Conservation (phyloP, 2,888 invertebrate species). For the Eupeodes luniger region DNA sequence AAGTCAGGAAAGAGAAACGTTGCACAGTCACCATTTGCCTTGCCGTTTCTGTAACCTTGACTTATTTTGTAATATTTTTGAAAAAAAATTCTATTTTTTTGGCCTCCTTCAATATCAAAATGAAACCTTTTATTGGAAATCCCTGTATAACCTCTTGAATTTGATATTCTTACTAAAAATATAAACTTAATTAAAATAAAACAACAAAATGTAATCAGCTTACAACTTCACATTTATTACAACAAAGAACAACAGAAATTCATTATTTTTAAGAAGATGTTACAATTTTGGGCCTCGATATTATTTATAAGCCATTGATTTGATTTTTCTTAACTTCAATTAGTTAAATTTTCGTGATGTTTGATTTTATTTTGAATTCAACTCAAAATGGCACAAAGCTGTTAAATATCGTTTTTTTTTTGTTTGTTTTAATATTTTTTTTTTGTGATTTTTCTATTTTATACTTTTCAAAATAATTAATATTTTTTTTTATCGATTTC, state of each 20-base stretch:
- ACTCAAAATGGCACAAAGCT: slow-evolving; percentile 75
- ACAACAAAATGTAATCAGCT: slow-evolving; percentile 50
- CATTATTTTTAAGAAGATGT: slow-evolving; percentile 56
- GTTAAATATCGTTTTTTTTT: slow-evolving; percentile 52
- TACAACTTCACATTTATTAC: slow-evolving; percentile 75
- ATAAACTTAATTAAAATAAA: background rate
- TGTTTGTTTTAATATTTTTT: slow-evolving; percentile 25
- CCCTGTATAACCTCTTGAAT: too few species aligned
- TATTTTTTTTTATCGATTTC: background rate
- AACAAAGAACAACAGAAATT: slow-evolving; percentile 74
- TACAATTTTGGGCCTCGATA: slow-evolving; percentile 41
- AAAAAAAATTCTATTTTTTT: too few species aligned
- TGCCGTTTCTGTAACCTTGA: too few species aligned
- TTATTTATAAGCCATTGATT: slow-evolving; percentile 42
- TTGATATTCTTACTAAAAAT: too few species aligned
- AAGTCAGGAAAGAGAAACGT: too few species aligned
- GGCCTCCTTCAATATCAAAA: too few species aligned
- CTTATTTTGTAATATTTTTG: too few species aligned
- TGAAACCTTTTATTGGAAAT: too few species aligned
- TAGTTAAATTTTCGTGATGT: slow-evolving; percentile 51
- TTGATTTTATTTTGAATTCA: slow-evolving; percentile 70
- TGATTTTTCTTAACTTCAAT: slow-evolving; percentile 12
- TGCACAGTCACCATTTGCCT: too few species aligned
- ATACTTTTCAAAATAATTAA: slow-evolving; percentile 3
- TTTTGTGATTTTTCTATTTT: slow-evolving; percentile 15